A percentile compares a stretch with the other conserved stretches of the same genome.
Conservation (phyloP, 92 coral and sea anemone species). For the Epizoanthus illoricatus region DNA sequence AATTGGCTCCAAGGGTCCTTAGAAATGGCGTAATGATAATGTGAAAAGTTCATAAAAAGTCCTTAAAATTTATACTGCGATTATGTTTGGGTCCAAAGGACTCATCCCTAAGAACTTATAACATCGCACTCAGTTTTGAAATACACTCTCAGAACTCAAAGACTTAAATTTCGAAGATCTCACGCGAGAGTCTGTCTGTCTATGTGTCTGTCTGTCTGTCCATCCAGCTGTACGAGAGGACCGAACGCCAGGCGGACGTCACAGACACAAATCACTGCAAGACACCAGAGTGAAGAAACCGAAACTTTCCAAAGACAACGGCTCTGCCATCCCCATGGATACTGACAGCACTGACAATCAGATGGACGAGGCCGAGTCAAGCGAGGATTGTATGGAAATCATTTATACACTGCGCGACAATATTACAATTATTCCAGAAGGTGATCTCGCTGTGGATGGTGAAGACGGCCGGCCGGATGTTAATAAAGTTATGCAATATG, state of each 20-base stretch:
- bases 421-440: constrained; percentile 56
- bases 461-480: constrained; percentile 48
- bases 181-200: too few species aligned
- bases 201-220: neutral
- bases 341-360: constrained; percentile 18
- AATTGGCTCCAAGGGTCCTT: too few species aligned
- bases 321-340: constrained; percentile 17
- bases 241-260: constrained; percentile 96
- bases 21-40: too few species aligned
- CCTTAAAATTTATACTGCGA: too few species aligned
- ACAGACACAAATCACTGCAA: constrained; percentile 89
- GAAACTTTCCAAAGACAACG: constrained; percentile 47
- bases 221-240: constrained; percentile 90
- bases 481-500: constrained; percentile 72
- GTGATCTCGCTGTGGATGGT: constrained; percentile 14
- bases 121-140: too few species aligned
- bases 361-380: constrained; percentile 42
- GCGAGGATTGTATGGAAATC: constrained; percentile 65
- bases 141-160: neutral
- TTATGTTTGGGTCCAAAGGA: too few species aligned
- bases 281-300: constrained; percentile 80
- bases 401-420: constrained; percentile 57
- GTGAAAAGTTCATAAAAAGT: too few species aligned
- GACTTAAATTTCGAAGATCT: neutral
- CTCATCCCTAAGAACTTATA: too few species aligned